Conservation (phyloP, 2,113 vertebrate genomes). For the Ibidorhyncha struthersii region DNA sequence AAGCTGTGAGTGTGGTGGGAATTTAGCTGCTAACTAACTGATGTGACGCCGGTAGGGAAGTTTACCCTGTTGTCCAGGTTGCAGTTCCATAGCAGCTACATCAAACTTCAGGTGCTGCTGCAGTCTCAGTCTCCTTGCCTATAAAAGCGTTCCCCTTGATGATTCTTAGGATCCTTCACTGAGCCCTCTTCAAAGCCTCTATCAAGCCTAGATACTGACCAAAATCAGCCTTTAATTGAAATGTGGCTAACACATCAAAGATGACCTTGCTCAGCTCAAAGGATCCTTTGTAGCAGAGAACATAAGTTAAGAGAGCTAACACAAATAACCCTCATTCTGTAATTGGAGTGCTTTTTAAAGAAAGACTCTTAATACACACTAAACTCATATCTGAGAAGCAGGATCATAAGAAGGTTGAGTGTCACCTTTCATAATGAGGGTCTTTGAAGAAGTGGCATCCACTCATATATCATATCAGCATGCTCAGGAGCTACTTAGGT, state of each 20-base stretch:
- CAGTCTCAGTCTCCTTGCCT: background rate
- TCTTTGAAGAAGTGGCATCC: background rate
- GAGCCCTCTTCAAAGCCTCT: background rate
- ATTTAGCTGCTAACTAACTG: background rate
- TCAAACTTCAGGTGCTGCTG: background rate
- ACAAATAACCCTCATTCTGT: background rate
- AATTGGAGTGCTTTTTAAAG: background rate
- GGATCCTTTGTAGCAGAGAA: background rate
- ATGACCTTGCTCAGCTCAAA: background rate
- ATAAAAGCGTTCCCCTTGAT: background rate
- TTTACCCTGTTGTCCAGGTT: background rate
- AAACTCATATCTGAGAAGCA: background rate
- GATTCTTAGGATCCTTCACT: background rate
- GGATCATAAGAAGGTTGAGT: background rate
- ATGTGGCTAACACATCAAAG: background rate
- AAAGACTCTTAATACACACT: background rate
- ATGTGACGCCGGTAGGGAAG: background rate
- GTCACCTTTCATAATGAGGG: background rate
- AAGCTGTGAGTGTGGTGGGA: background rate
- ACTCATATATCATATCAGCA: rapidly evolving
- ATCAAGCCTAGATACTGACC: background rate
- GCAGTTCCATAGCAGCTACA: background rate
- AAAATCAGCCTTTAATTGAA: background rate
- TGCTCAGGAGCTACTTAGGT: background rate
- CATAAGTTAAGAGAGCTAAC: background rate